Evolutionary conservation across 2,888 invertebrate species (phyloP), one percentile per base, ranked within the genome.

Genomic region (Ichneumoninae sp.): DNA sequence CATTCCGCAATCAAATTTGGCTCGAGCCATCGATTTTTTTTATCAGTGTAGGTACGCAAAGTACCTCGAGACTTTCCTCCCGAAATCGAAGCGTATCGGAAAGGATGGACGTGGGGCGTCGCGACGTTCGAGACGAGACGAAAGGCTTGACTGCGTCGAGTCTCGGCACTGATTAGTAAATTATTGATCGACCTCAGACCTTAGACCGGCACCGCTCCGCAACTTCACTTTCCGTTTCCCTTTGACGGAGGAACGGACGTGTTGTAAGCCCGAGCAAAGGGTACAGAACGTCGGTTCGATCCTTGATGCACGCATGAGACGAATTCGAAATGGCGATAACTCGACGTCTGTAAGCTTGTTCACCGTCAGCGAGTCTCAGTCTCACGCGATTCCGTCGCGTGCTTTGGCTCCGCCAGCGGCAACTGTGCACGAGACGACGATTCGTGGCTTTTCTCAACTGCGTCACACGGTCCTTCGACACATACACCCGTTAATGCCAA

Each of bases 401-500:
- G 83, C 77, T 81, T 83, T 63, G 78, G 74, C 57, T 71, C 22
- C 44, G 57, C 71, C 60, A 60, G 63, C 36, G 63, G 60, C 69
- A 77, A 83, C 83, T 63, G 65, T 70, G 68, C 54, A 47, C 44
- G 16, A 16, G 68, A 82, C 65, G 69, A 60, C 70, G 81, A 71
- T 36, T 60, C 70, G 7, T 26, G 83, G 74, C 60, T 83, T 79
- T 81, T 82, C 82, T 74, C 77, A 63, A 76, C 73, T 76, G 26
- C 57, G 78, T 71, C 82, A 66, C 75, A 60, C 81, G 78, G 73
- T 63, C 80, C 80, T 73, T 74, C 82, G 73, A 73, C 82, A 69
- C 82, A 40, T 40, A 70, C 74, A 73, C 68, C 76, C 73, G 81
- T 76, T 83, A 85, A 85, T 82, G 44, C 73, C 76, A 69, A 80